Percentiles rank a stretch among this genome's conserved stretches.
phyloP scores from a whole-genome alignment of 1,140 invertebrate species.

The Caenorhabditis latens region DNA sequence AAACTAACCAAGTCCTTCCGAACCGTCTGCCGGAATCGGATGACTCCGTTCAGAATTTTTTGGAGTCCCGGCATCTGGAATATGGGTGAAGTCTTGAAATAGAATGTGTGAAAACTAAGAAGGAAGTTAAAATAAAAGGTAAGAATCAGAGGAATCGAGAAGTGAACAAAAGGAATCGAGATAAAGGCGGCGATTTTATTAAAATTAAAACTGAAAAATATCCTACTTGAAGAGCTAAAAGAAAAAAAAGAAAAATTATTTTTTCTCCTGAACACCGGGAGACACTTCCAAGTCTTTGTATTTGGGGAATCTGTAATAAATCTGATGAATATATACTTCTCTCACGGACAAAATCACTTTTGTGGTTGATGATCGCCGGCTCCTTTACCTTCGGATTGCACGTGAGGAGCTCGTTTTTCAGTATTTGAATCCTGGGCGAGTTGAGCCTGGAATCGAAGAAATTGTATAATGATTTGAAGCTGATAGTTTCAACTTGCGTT shows the following conservation, averaged over 20 bases:
- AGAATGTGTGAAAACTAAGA: not conserved
- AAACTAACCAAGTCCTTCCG: slow-evolving; percentile 69
- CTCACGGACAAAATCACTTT: not conserved
- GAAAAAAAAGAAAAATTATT: slow-evolving; percentile 8
- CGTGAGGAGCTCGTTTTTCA: slow-evolving; percentile 68
- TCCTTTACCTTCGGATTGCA: slow-evolving; percentile 67
- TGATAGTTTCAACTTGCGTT: no score
- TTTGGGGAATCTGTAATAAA: slow-evolving; percentile 62
- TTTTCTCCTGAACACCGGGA: slow-evolving; percentile 61
- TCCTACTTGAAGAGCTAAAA: not conserved
- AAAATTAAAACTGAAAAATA: not conserved
- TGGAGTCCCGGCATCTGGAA: slow-evolving; percentile 70
- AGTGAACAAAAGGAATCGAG: not conserved
- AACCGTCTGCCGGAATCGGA: slow-evolving; percentile 74
- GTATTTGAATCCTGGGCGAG: slow-evolving; percentile 66
- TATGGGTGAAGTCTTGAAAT: not conserved
- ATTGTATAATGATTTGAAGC: no score
- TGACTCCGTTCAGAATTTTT: slow-evolving; percentile 73
- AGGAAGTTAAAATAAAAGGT: slow-evolving; percentile 31
- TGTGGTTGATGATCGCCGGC: slow-evolving; percentile 42
- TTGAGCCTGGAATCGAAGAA: slow-evolving; percentile 65
- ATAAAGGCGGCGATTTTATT: not conserved
- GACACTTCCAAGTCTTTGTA: slow-evolving; percentile 69
- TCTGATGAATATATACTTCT: not conserved
- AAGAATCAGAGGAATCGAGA: not conserved